Percentiles rank a stretch among this genome's conserved stretches.
Conservation (phyloP, 1,140 invertebrate species). For the Achroia grisella region DNA sequence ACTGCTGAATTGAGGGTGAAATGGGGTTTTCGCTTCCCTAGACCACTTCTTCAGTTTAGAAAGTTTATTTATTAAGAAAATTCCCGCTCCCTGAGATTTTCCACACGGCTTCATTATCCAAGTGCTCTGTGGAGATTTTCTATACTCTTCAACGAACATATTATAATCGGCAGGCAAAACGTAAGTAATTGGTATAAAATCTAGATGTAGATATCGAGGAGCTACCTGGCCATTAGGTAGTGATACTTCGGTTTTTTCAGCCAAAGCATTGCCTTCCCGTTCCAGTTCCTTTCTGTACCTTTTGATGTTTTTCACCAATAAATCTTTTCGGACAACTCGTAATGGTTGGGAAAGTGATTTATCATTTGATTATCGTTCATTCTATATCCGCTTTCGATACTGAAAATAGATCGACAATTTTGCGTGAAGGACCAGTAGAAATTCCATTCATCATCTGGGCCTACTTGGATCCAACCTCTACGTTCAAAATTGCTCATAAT, state of each 20-base stretch:
- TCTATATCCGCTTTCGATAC: slow-evolving; percentile 92
- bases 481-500: slow-evolving; percentile 95
- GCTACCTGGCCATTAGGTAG: slow-evolving; percentile 79
- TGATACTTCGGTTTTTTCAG: slow-evolving; percentile 78
- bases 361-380: slow-evolving; percentile 94
- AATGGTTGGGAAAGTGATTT: slow-evolving; percentile 96
- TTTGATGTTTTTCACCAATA: slow-evolving; percentile 97
- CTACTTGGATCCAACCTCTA: slow-evolving; percentile 92
- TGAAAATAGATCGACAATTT: slow-evolving; percentile 92
- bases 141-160: slow-evolving; percentile 97
- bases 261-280: slow-evolving; percentile 90
- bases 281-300: slow-evolving; percentile 94
- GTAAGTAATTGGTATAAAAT: slow-evolving; percentile 96
- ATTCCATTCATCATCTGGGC: slow-evolving; percentile 96
- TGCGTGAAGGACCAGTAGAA: slow-evolving; percentile 96
- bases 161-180: slow-evolving; percentile 97
- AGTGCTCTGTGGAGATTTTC: slow-evolving; percentile 93
- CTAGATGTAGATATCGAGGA: slow-evolving; percentile 86
- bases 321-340: slow-evolving; percentile 95
- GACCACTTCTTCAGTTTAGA: slow-evolving; percentile 93
- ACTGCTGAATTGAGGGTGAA: slow-evolving; percentile 82
- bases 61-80: slow-evolving; percentile 91
- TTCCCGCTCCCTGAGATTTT: slow-evolving; percentile 90
- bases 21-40: slow-evolving; percentile 84
- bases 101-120: slow-evolving; percentile 99